A percentile compares a stretch with the other conserved stretches of the same genome.
Evolutionary conservation across 2,113 vertebrate species (phyloP).

Genomic region (Galeopterus variegatus): DNA sequence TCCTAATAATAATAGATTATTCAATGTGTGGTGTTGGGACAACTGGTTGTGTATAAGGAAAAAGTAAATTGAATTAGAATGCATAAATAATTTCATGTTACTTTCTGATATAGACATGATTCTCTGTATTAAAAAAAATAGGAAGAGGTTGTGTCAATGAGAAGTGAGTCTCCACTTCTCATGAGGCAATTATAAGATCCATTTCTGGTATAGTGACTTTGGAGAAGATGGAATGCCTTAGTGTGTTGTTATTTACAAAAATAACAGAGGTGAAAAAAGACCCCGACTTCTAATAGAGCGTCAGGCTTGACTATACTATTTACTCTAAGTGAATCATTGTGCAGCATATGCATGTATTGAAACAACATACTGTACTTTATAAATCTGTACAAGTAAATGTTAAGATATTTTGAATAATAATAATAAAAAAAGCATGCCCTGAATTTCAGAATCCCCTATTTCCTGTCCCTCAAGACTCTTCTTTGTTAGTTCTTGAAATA

Average conservation of each 20-base stretch:
- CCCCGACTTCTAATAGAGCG: background rate
- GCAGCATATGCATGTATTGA: too few species aligned
- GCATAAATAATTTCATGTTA: background rate
- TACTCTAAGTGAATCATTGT: too few species aligned
- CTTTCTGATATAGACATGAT: background rate
- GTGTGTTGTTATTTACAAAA: background rate
- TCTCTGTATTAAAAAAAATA: background rate
- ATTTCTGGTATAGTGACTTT: background rate
- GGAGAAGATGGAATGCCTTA: background rate
- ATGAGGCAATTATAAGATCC: background rate
- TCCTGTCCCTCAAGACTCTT: background rate
- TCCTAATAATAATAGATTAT: background rate
- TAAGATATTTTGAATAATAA: too few species aligned
- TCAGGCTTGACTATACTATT: background rate
- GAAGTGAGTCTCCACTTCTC: background rate
- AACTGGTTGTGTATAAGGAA: background rate
- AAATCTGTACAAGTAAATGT: too few species aligned
- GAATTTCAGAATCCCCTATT: background rate
- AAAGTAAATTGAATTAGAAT: constrained; percentile 9
- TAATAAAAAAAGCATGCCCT: background rate
- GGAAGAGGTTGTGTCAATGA: background rate
- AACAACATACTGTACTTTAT: too few species aligned
- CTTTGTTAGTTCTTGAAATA: background rate
- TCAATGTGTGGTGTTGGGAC: background rate
- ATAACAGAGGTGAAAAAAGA: background rate